A percentile compares a stretch with the other conserved stretches of the same genome.
Evolutionary conservation across 1,140 invertebrate species (phyloP).

Genomic region (Paramacrobiotus metropolitanus): DNA sequence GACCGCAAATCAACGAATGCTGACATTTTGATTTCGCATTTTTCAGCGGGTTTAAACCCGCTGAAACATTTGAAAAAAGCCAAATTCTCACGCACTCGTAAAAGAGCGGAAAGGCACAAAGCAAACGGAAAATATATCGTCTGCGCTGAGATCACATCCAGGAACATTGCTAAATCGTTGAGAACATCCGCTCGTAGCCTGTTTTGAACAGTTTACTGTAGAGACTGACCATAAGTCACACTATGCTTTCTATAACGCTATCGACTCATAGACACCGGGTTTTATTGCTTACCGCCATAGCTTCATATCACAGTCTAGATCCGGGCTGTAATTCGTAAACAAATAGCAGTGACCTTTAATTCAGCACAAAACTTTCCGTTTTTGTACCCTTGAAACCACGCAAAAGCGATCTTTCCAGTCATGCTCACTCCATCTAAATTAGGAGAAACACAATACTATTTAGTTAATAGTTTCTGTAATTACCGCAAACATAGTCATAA

Average conservation of each 20-base stretch:
- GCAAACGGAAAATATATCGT: slow-evolving; percentile 19
- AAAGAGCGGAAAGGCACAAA: slow-evolving; percentile 28
- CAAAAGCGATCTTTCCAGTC: slow-evolving; percentile 66
- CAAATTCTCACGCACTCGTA: no score
- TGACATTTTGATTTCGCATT: no score
- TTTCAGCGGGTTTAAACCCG: no score
- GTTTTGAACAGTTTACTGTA: no score
- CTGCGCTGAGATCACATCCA: slow-evolving; percentile 46
- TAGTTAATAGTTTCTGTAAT: neutral
- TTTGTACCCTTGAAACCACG: slow-evolving; percentile 65
- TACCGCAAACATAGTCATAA: neutral
- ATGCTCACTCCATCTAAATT: slow-evolving; percentile 34
- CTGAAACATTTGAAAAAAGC: no score
- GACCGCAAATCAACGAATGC: no score
- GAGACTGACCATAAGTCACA: no score
- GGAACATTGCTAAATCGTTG: slow-evolving; percentile 63
- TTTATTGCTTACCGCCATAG: slow-evolving; percentile 51
- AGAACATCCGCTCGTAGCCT: slow-evolving; percentile 72
- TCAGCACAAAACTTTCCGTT: no score
- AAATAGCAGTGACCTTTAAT: no score
- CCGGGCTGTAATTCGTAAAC: no score
- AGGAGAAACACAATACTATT: neutral
- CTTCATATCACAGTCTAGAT: slow-evolving; percentile 57
- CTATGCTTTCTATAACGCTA: no score
- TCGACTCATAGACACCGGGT: no score